These are phyloP conservation scores for Corythaeola cristata DNA, from an alignment of 2,113 vertebrate genomes.

Conservation along the genomic window DNA sequence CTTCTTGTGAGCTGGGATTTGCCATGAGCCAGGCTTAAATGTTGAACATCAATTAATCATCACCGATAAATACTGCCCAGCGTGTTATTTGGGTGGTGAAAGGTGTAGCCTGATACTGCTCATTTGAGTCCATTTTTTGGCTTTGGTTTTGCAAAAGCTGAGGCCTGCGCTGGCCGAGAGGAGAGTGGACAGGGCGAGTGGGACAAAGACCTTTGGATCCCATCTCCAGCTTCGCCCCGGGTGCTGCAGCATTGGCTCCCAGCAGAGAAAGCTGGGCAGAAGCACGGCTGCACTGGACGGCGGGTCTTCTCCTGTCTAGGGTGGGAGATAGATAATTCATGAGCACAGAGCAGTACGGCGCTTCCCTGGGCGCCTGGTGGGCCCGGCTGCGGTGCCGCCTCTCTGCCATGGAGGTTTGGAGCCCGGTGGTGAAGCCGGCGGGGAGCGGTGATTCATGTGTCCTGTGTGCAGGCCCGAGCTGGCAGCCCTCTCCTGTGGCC, in stretches of 20 bases:
- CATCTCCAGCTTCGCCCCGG: neutral
- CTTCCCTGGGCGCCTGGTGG: fast-evolving
- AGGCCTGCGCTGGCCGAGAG: neutral
- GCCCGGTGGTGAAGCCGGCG: slow-evolving; percentile 42
- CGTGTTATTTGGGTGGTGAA: neutral
- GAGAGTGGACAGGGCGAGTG: neutral
- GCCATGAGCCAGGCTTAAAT: neutral
- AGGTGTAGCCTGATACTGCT: neutral
- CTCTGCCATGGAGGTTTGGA: neutral
- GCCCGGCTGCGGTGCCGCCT: neutral
- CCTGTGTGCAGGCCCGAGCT: slow-evolving; percentile 21
- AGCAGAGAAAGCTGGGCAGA: neutral
- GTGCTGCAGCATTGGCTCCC: neutral
- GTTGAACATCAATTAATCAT: neutral
- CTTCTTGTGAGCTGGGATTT: neutral
- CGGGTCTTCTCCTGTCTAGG: neutral
- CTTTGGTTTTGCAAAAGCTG: neutral
- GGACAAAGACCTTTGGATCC: neutral
- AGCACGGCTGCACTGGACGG: neutral
- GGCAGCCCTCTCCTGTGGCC: neutral
- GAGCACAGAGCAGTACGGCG: fast-evolving
- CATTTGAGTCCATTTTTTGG: neutral
- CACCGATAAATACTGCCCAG: neutral
- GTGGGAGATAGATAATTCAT: neutral
- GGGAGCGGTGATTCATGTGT: slow-evolving; percentile 69